Percentiles rank a stretch among this genome's conserved stretches.
These are phyloP conservation scores for Sinocyclocheilus grahami DNA, from an alignment of 2,113 vertebrate genomes.

Conservation along the genomic window DNA sequence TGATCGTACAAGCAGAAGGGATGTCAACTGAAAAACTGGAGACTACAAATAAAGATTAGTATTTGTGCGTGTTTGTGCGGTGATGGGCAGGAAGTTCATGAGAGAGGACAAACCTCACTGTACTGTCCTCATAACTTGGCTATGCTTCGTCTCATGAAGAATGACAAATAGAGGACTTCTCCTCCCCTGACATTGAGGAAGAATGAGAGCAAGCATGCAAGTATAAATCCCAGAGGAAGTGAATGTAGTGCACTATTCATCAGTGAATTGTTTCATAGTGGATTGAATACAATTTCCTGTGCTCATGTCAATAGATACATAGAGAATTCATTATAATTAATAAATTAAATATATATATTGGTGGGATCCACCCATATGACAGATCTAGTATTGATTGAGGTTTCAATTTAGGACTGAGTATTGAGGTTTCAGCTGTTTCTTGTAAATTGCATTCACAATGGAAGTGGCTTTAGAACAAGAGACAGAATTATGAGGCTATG, in stretches of 20 bases:
- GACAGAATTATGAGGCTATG: slow-evolving; percentile 31
- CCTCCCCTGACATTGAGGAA: slow-evolving; percentile 28
- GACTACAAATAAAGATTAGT: slow-evolving; percentile 10
- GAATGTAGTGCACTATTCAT: slow-evolving; percentile 31
- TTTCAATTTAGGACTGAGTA: not conserved
- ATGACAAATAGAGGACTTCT: slow-evolving; percentile 60
- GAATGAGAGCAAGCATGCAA: slow-evolving; percentile 38
- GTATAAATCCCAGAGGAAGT: slow-evolving; percentile 19
- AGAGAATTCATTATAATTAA: not conserved
- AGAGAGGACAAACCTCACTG: slow-evolving; percentile 37
- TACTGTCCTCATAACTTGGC: slow-evolving; percentile 35
- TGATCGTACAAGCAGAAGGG: not conserved
- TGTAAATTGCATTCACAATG: slow-evolving; percentile 19
- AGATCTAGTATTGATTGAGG: not conserved
- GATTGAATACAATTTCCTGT: slow-evolving; percentile 11
- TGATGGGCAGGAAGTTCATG: slow-evolving; percentile 28
- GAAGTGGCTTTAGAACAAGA: slow-evolving; percentile 4
- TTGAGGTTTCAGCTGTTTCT: not conserved
- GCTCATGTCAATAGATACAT: not conserved
- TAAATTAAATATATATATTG: not conserved
- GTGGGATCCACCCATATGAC: not conserved
- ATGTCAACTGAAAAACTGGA: not conserved
- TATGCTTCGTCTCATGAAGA: slow-evolving; percentile 52
- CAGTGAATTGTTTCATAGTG: not conserved
- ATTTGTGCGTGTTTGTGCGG: slow-evolving; percentile 13